Evolutionary conservation across 1,140 invertebrate genomes (phyloP), one percentile per base, ranked within the genome.

Genomic region (Brachionus manjavacas): DNA sequence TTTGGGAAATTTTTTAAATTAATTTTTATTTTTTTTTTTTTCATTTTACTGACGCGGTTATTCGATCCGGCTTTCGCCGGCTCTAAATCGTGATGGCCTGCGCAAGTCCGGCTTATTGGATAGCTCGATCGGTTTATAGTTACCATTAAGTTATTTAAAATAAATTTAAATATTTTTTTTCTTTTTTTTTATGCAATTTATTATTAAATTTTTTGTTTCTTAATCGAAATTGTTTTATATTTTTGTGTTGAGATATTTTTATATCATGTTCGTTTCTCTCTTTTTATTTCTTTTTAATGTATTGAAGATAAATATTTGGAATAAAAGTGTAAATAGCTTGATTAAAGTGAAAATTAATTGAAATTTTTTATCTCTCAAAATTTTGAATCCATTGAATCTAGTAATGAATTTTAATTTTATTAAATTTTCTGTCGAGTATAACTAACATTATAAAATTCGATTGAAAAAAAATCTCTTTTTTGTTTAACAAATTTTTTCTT

Each of bases 111-210:
- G n/a, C 52, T 60, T 23, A 60, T 9, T 60, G 52, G 20, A 60
- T 60, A 20, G 52, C 52, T 60, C 16, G n/a, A 60, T 60, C 52
- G 52, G 52, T 20, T 60, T 60, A 60, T 60, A 60, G 52, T 60
- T 60, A 60, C 52, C 52, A 60, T 60, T 60, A 60, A 60, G 52
- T 60, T 60, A 60, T 60, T 60, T 60, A 60, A 60, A 60, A 60
- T 60, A 60, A 60, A 60, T 60, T 23, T 60, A 60, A 60, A 60
- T 60, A 60, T 60, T 60, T 60, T 60, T 46, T 46, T 46, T 46
- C 14, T n/a, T 46, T 46, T 46, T 46, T 46, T 60, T 60, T 60
- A 60, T 60, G 52, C 52, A 60, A 60, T 60, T 60, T 60, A 60
- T 60, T 60, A 60, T 60, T 60, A 60, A 60, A 60, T 8, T 60